Percentiles rank a stretch among this genome's conserved stretches.
These are phyloP conservation scores for Pseudomyrmex gracilis DNA, from an alignment of 1,140 invertebrate genomes.

Conservation along the genomic window DNA sequence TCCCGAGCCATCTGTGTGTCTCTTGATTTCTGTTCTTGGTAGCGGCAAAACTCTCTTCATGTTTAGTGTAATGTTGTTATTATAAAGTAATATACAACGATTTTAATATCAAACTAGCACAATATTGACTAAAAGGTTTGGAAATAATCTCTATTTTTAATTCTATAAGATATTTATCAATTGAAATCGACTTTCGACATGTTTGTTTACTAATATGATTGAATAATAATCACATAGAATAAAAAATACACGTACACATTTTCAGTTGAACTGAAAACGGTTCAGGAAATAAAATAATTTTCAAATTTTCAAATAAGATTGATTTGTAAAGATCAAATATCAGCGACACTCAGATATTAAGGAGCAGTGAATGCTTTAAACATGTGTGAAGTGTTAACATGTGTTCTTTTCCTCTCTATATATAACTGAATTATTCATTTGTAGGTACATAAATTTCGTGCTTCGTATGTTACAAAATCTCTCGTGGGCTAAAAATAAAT, in stretches of 20 bases:
- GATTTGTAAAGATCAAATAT: slow-evolving; percentile 27
- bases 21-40: slow-evolving; percentile 44
- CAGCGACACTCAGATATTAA: background rate
- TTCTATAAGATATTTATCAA: slow-evolving; percentile 56
- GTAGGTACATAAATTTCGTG: slow-evolving; percentile 38
- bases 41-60: slow-evolving; percentile 47
- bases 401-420: slow-evolving; percentile 3
- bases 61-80: slow-evolving; percentile 27
- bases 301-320: background rate
- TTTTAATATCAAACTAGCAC: background rate
- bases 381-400: background rate
- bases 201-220: slow-evolving; percentile 37
- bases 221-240: slow-evolving; percentile 35
- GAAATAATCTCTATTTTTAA: too few relatives aligned
- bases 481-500: slow-evolving; percentile 53
- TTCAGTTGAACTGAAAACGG: too few relatives aligned
- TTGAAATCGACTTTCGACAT: slow-evolving; percentile 65
- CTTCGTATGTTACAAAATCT: slow-evolving; percentile 29
- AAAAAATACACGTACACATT: background rate
- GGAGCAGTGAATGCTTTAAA: background rate
- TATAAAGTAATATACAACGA: slow-evolving; percentile 61
- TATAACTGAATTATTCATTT: slow-evolving; percentile 32
- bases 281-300: too few relatives aligned
- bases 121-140: too few relatives aligned
- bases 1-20: slow-evolving; percentile 65